These are phyloP conservation scores for Philopotamus ludificatus DNA, from an alignment of 1,140 invertebrate genomes.

Conservation along the genomic window DNA sequence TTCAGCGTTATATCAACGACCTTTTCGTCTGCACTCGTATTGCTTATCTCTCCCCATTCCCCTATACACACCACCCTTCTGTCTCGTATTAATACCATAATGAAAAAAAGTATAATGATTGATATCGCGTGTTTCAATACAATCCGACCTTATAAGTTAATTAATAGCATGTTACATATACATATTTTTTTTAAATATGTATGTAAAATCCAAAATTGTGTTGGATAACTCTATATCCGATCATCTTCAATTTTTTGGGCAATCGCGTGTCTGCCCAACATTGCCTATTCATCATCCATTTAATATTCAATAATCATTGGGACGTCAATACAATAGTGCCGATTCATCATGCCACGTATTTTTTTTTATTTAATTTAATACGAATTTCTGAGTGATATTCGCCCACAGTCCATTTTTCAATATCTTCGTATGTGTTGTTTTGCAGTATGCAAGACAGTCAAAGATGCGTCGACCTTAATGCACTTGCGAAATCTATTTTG, in stretches of 20 bases:
- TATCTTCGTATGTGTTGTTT: too few relatives aligned
- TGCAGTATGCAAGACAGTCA: not conserved
- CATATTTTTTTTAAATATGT: too few relatives aligned
- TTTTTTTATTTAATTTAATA: not conserved
- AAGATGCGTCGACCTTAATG: constrained; percentile 14
- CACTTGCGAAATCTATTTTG: constrained; percentile 22
- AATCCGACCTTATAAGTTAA: not conserved
- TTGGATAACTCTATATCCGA: too few relatives aligned
- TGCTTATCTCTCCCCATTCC: not conserved
- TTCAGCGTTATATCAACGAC: not conserved
- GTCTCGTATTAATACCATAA: not conserved
- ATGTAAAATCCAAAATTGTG: too few relatives aligned
- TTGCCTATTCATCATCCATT: too few relatives aligned
- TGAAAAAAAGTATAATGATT: constrained; percentile 36
- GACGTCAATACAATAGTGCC: not conserved
- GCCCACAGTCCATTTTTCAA: too few relatives aligned
- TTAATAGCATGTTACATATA: too few relatives aligned
- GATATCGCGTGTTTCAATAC: constrained; percentile 37
- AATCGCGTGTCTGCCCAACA: too few relatives aligned
- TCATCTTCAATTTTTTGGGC: too few relatives aligned
- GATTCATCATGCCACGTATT: not conserved
- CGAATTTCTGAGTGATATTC: too few relatives aligned
- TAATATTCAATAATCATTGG: too few relatives aligned
- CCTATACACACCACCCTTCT: constrained; percentile 9
- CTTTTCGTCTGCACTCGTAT: not conserved